These are phyloP conservation scores for Ernsta delagoae DNA, from an alignment of 2,888 invertebrate genomes.

Conservation along the genomic window DNA sequence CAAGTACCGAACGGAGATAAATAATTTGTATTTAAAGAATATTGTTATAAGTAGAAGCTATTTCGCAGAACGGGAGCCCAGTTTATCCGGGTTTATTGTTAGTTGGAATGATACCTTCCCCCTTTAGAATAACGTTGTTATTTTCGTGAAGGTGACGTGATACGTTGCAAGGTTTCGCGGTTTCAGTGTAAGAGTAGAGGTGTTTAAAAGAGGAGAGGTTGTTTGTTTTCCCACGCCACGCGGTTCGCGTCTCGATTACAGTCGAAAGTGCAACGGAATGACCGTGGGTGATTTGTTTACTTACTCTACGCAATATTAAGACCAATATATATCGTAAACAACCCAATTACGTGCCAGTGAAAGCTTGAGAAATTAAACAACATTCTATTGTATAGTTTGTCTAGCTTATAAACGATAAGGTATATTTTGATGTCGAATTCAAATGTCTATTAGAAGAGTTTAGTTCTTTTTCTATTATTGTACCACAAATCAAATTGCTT, in stretches of 20 bases:
- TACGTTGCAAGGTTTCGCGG: conserved; percentile 54
- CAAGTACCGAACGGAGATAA: no score
- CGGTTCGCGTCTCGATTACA: conserved; percentile 60
- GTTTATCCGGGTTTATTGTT: conserved; percentile 42
- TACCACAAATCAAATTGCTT: background rate
- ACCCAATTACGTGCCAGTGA: conserved; percentile 7
- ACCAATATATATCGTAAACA: conserved; percentile 11
- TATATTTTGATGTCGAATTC: no score
- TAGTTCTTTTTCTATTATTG: no score
- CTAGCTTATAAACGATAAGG: no score
- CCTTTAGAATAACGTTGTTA: conserved; percentile 42
- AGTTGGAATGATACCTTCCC: conserved; percentile 4
- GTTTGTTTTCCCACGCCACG: conserved; percentile 73
- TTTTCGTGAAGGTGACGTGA: conserved; percentile 48
- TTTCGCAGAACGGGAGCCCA: conserved; percentile 44
- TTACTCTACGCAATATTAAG: conserved; percentile 1
- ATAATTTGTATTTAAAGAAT: no score
- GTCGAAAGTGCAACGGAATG: conserved; percentile 55
- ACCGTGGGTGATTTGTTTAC: conserved; percentile 46
- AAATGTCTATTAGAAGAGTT: no score
- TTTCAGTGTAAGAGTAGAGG: conserved; percentile 60
- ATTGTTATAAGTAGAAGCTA: no score
- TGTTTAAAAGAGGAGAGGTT: conserved; percentile 66
- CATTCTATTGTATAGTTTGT: no score
- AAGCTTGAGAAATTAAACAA: background rate